Base-by-base conservation (phyloP, 2,797 vertebrate species). In the Chaetodon trifasciatus region DNA sequence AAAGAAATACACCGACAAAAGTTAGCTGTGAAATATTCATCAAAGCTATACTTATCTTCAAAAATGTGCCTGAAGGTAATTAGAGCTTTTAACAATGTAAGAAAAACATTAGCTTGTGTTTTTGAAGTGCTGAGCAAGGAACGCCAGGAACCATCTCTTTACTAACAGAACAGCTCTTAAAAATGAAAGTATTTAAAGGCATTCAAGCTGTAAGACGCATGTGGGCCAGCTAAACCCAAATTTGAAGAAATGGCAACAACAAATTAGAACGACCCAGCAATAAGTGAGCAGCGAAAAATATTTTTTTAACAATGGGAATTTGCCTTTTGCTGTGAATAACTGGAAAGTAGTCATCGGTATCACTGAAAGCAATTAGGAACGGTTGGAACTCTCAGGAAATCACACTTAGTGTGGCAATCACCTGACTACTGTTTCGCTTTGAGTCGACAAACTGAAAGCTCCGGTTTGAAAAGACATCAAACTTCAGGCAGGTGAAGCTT, bases 391-490 rank as follows among this genome's bases (percentile, higher is more conserved):
- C 39, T 61, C 28, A 0, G 21, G 7, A 82, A 47, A 60, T 60
- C 19, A 50, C 42, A 40, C 80, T 81, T 56, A 46, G 46, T 37
- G 62, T 62, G 23, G 5, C 47, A 37, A 57, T 73, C 63, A 64
- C 53, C 70, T 58, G 32, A 65, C n/a, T 56, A 13, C 28, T 15
- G 74, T 55, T 21, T n/a, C 21, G 65, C 42, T 72, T 32, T 78
- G 64, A 72, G 55, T 78, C 77, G 57, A 55, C 65, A 77, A 66
- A 42, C 39, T 56, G 67, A 47, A 55, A 64, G 47, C 67, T 85
- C 6, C 11, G 12, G 50, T 70, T 44, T 53, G 61, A 88, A 76
- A 79, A 68, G 58, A 77, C 87, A 74, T 81, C 83, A 86, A 46
- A 68, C 74, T 58, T 75, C 60, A 77, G 67, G 71, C 63, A 74